phyloP scores from a whole-genome alignment of 2,888 invertebrate genomes.

The Pandemis cinnamomeana region DNA sequence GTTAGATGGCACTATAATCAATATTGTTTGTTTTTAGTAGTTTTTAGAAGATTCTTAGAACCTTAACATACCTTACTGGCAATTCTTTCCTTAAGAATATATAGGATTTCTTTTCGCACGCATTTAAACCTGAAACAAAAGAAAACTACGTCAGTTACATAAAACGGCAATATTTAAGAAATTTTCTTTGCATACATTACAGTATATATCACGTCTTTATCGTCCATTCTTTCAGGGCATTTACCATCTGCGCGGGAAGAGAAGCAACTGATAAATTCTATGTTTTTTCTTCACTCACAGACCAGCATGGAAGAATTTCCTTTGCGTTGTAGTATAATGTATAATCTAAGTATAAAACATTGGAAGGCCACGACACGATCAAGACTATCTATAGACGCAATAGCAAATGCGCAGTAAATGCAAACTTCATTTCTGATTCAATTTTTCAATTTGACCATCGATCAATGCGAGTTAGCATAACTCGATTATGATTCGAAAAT shows the following conservation, averaged over 20 bases:
- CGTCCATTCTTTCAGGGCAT: too few relatives aligned
- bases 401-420: not conserved
- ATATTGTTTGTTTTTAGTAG: too few relatives aligned
- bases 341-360: not conserved
- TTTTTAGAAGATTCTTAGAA: too few relatives aligned
- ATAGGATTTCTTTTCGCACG: conserved; percentile 96
- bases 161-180: not conserved
- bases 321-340: not conserved
- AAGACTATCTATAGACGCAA: not conserved
- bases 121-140: conserved; percentile 90
- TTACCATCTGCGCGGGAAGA: too few relatives aligned
- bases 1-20: too few relatives aligned
- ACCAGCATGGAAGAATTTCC: not conserved
- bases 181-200: too few relatives aligned
- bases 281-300: too few relatives aligned
- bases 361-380: not conserved
- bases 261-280: too few relatives aligned
- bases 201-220: too few relatives aligned
- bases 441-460: too few relatives aligned
- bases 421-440: not conserved
- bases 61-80: conserved; percentile 89
- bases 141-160: not conserved
- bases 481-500: too few relatives aligned
- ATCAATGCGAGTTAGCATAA: too few relatives aligned
- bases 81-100: conserved; percentile 98